Percentiles rank a stretch among this genome's conserved stretches.
Conservation (phyloP, 2,797 vertebrate genomes). For the Sebastes iracundus region DNA sequence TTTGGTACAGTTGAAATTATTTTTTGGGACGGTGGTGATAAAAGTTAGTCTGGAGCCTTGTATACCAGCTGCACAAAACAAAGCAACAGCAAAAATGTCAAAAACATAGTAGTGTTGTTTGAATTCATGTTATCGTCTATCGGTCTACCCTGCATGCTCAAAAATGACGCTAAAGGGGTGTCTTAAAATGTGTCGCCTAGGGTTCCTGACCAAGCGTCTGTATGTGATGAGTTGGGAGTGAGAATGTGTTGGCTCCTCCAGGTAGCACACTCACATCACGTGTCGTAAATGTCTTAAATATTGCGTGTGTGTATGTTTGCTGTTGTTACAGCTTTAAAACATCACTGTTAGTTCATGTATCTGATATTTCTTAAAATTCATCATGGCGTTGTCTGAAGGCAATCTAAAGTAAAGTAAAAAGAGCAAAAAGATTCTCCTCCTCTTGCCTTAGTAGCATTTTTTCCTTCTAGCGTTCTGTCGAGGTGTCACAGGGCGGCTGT, state of each 20-base stretch:
- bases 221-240: not conserved
- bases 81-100: too few relatives aligned
- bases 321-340: not conserved
- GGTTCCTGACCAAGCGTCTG: not conserved
- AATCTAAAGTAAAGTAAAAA: not conserved
- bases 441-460: not conserved
- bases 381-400: not conserved
- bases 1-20: too few relatives aligned
- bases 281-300: not conserved
- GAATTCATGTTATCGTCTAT: too few relatives aligned
- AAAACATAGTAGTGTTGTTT: too few relatives aligned
- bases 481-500: constrained; percentile 24
- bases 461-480: not conserved
- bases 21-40: too few relatives aligned
- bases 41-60: too few relatives aligned
- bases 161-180: not conserved
- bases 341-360: not conserved
- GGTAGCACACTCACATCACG: not conserved
- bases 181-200: not conserved
- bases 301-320: not conserved
- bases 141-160: not conserved
- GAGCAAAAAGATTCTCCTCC: not conserved
- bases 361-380: not conserved
- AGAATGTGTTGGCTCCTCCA: not conserved
- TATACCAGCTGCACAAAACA: too few relatives aligned